Base-by-base conservation (phyloP, 2,113 vertebrate genomes). In the Chrysemys picta region DNA sequence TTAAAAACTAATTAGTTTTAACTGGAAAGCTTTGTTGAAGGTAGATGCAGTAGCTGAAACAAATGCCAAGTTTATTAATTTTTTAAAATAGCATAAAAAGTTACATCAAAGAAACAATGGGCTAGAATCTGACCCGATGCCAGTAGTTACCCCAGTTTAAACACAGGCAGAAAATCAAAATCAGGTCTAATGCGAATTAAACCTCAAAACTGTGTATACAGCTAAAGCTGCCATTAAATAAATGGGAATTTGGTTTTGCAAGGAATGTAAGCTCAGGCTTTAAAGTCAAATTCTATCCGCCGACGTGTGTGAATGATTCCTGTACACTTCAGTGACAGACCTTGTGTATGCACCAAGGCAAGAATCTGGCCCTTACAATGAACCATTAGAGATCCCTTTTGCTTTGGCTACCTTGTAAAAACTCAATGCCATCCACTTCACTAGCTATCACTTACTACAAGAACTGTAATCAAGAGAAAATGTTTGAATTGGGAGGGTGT, bases 11-110 rank as follows among this genome's bases (percentile, higher is more conserved):
- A 45, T 38, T 9, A 29, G 75, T n/a, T 38, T 38, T 79, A 69
- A 52, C 9, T 35, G 81, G 47, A 87, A 54, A 35, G 53, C 31
- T 80, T 50, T 87, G 85, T 79, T 75, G 87, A 86, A 87, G 50
- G 22, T 49, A 72, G 89, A 95, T 65, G 50, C 3, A 22, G 86
- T 91, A 89, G 8, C n/a, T 89, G 93, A 93, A 91, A 91, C 87
- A 88, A 92, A 45, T 31, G 92, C 47, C 35, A 94, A 83, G 92
- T 81, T n/a, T n/a, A 53, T 69, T 92, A 11, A 27, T 79, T 93
- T n/a, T 89, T 94, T 38, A 42, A 92, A 79, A 54, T 49, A 50
- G 6, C 82, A 24, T 16, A 65, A 82, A 25, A 76, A 80, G 10
- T 29, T 85, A 29, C 65, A 56, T 89, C 72, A n/a, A 90, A 87